These are phyloP conservation scores for Ericerus pela DNA, from an alignment of 1,140 invertebrate genomes.

Conservation along the genomic window DNA sequence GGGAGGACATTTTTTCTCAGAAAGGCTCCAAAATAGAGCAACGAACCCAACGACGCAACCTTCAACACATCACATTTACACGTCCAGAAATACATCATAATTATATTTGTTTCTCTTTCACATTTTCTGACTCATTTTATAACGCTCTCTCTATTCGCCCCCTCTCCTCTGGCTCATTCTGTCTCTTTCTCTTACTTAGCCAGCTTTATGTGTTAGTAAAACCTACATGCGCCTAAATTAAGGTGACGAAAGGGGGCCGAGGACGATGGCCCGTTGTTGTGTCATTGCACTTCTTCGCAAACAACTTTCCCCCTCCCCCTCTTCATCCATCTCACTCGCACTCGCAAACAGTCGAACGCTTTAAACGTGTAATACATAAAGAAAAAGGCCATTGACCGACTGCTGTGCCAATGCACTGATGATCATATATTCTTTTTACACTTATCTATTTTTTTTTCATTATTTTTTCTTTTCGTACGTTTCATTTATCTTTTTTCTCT, in stretches of 20 bases:
- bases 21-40: too few species aligned
- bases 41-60: too few species aligned
- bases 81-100: too few species aligned
- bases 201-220: background rate
- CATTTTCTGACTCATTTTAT: too few species aligned
- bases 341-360: background rate
- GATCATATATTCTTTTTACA: too few species aligned
- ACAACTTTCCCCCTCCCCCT: background rate
- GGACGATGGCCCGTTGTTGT: conserved; percentile 9
- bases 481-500: background rate
- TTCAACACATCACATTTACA: too few species aligned
- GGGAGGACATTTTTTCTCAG: too few species aligned
- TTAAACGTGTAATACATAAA: background rate
- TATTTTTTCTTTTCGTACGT: background rate
- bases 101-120: too few species aligned
- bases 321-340: background rate
- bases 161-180: too few species aligned
- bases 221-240: background rate
- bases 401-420: background rate
- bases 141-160: too few species aligned
- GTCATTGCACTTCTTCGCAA: conserved; percentile 11
- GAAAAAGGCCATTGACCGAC: conserved; percentile 2
- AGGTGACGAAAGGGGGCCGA: conserved; percentile 11
- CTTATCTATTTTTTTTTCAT: too few species aligned
- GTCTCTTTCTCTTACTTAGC: background rate